These are phyloP conservation scores for Thinocorus orbignyianus DNA, from an alignment of 2,113 vertebrate species.

Conservation along the genomic window DNA sequence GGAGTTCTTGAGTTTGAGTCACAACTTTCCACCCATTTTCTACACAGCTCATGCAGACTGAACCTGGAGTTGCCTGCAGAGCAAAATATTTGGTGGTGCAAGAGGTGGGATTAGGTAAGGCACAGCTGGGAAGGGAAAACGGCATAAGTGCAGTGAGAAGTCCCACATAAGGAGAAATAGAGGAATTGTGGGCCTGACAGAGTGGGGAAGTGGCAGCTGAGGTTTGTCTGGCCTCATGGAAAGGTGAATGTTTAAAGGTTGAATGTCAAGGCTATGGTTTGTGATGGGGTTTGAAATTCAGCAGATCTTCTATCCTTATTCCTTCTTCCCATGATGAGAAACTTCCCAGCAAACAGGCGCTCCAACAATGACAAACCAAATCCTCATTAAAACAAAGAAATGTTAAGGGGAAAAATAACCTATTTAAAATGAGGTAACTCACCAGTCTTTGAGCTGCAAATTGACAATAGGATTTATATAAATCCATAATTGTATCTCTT, in stretches of 20 bases:
- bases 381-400: slow-evolving; percentile 93
- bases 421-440: slow-evolving; percentile 85
- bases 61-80: not conserved
- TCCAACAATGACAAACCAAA: slow-evolving; percentile 78
- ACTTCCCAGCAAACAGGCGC: slow-evolving; percentile 75
- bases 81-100: not conserved
- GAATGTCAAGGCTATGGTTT: slow-evolving; percentile 3
- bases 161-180: not conserved
- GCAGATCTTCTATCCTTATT: slow-evolving; percentile 39
- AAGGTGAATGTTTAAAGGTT: not conserved
- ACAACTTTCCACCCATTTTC: not conserved
- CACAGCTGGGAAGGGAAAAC: not conserved
- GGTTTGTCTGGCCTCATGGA: not conserved
- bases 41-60: fast-evolving
- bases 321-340: slow-evolving; percentile 68
- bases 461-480: slow-evolving; percentile 96
- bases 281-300: slow-evolving; percentile 52
- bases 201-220: not conserved
- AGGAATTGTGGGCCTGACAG: not conserved
- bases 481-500: slow-evolving; percentile 96
- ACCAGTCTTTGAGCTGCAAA: slow-evolving; percentile 90
- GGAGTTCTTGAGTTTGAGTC: not conserved
- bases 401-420: slow-evolving; percentile 84
- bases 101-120: not conserved
- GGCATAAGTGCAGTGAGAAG: not conserved